phyloP scores from a whole-genome alignment of 2,113 vertebrate species.

The Salvelinus namaycush region DNA sequence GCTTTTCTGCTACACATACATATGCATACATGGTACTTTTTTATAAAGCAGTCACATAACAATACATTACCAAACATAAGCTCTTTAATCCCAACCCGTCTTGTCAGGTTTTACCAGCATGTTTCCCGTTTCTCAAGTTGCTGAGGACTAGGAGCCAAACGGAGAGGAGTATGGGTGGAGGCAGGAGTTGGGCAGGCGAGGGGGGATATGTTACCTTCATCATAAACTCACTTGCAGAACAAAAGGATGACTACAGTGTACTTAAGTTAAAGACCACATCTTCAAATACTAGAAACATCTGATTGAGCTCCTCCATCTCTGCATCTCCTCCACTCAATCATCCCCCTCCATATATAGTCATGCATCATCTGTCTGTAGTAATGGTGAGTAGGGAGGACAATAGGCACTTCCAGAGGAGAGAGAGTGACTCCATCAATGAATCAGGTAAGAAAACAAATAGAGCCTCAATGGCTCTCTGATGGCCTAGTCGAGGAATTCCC shows the following conservation, averaged over 20 bases:
- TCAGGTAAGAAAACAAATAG: neutral
- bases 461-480: neutral
- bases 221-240: neutral
- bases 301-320: neutral
- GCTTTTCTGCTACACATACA: too few relatives aligned
- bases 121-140: too few relatives aligned
- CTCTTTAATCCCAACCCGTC: too few relatives aligned
- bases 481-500: neutral
- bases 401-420: neutral
- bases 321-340: slow-evolving; percentile 7
- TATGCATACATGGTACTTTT: too few relatives aligned
- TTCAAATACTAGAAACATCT: slow-evolving; percentile 11
- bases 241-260: slow-evolving; percentile 2
- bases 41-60: too few relatives aligned
- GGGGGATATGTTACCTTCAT: neutral
- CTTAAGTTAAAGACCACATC: neutral
- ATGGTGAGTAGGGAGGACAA: neutral
- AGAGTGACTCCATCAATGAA: neutral
- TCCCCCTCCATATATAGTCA: neutral
- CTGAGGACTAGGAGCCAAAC: neutral
- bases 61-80: too few relatives aligned
- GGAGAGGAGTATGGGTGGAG: neutral
- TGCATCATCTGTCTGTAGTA: neutral
- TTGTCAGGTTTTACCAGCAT: too few relatives aligned
- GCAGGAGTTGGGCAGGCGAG: neutral